Evolutionary conservation across 2,888 invertebrate species (phyloP).

Genomic region (Drosophila limbata): DNA sequence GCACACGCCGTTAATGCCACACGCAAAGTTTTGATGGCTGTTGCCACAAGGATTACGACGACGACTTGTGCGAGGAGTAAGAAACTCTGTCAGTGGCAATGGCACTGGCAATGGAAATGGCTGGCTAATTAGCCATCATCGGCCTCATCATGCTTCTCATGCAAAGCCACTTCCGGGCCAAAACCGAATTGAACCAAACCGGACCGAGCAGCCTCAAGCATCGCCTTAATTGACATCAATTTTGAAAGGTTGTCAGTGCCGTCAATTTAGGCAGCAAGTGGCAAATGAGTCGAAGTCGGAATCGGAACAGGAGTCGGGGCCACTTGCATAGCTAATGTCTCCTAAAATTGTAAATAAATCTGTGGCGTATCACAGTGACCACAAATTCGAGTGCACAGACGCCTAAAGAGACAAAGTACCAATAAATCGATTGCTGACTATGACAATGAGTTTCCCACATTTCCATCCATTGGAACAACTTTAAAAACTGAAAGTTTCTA

Average conservation of each 20-base stretch:
- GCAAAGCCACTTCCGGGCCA: conserved; percentile 33
- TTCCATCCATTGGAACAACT: too few relatives aligned
- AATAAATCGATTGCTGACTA: background rate
- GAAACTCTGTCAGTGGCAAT: conserved; percentile 1
- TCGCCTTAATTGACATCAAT: conserved; percentile 48
- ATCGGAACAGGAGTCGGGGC: background rate
- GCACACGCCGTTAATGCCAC: conserved; percentile 12
- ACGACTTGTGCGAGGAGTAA: conserved; percentile 9
- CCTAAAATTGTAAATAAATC: conserved; percentile 58
- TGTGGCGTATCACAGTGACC: conserved; percentile 37
- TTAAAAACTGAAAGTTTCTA: too few relatives aligned
- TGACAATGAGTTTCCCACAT: background rate
- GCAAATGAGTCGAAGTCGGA: background rate
- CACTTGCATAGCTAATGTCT: conserved; percentile 48
- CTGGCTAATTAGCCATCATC: conserved; percentile 46
- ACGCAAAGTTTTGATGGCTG: conserved; percentile 47
- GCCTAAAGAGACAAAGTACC: background rate
- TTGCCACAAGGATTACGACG: conserved; percentile 20
- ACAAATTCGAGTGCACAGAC: conserved; percentile 14
- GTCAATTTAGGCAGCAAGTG: conserved; percentile 3
- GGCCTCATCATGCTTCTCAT: background rate
- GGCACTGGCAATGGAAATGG: conserved; percentile 11
- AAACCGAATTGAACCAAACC: background rate
- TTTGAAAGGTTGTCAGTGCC: conserved; percentile 27
- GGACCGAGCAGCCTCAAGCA: conserved; percentile 10